phyloP scores from a whole-genome alignment of 2,797 vertebrate species.

The Clarias platycephalus region DNA sequence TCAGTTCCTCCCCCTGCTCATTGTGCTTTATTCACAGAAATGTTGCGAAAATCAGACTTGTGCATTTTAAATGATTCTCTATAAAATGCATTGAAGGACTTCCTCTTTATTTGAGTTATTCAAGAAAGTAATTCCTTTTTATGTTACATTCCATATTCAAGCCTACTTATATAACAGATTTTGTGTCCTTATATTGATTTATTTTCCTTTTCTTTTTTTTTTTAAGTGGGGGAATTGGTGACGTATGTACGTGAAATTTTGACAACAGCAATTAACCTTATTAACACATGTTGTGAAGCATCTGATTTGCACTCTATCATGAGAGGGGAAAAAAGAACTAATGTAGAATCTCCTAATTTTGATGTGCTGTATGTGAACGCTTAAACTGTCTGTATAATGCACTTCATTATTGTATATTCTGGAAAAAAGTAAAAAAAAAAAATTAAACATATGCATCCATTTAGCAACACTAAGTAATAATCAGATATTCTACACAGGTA shows the following conservation, averaged over 20 bases:
- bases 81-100: conserved; percentile 90
- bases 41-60: conserved; percentile 79
- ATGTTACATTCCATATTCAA: conserved; percentile 97
- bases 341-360: conserved; percentile 90
- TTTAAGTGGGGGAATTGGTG: conserved; percentile 79
- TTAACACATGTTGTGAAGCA: conserved; percentile 89
- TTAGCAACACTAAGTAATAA: conserved; percentile 95
- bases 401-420: conserved; percentile 95
- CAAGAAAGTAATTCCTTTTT: conserved; percentile 75
- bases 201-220: conserved; percentile 64
- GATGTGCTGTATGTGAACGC: conserved; percentile 89
- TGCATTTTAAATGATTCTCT: conserved; percentile 68
- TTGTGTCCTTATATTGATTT: conserved; percentile 50
- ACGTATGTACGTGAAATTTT: conserved; percentile 85
- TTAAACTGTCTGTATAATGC: conserved; percentile 93
- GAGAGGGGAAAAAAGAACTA: conserved; percentile 81
- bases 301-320: conserved; percentile 96
- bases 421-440: conserved; percentile 64
- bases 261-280: conserved; percentile 72
- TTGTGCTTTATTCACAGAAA: conserved; percentile 86
- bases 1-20: conserved; percentile 84
- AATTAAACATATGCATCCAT: conserved; percentile 87
- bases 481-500: conserved; percentile 88
- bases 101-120: conserved; percentile 85
- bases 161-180: conserved; percentile 72